Percentiles rank a stretch among this genome's conserved stretches.
Conservation (phyloP, 1,140 invertebrate genomes). For the Calephelis nemesis region DNA sequence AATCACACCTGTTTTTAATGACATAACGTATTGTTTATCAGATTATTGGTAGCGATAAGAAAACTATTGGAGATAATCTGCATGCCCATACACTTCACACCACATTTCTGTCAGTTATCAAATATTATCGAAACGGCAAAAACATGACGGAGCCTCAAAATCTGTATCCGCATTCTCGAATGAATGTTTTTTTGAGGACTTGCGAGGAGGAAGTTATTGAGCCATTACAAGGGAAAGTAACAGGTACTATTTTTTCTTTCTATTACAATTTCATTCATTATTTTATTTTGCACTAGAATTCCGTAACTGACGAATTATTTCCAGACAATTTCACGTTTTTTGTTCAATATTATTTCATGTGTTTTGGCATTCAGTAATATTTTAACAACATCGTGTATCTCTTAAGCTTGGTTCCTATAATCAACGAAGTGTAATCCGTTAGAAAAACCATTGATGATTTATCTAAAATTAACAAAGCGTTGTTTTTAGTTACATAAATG, state of each 20-base stretch:
- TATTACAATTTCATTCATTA: too few species aligned
- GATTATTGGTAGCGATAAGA: background rate
- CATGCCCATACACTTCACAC: background rate
- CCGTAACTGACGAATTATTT: too few species aligned
- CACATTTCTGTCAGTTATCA: background rate
- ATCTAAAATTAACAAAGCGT: too few species aligned
- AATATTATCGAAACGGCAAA: conserved; percentile 43
- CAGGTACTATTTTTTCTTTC: conserved; percentile 61
- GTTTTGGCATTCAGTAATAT: too few species aligned
- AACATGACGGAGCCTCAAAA: conserved; percentile 6
- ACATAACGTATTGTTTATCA: conserved; percentile 1
- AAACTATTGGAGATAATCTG: background rate
- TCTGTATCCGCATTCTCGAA: conserved; percentile 82
- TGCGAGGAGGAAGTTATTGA: conserved; percentile 85
- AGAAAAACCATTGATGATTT: too few species aligned
- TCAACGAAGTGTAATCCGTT: too few species aligned
- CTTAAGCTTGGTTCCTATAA: too few species aligned
- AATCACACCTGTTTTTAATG: background rate
- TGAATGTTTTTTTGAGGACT: conserved; percentile 86
- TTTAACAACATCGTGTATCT: too few species aligned
- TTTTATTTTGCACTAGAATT: too few species aligned
- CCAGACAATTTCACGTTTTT: too few species aligned
- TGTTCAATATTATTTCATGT: too few species aligned
- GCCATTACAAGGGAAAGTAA: conserved; percentile 81
- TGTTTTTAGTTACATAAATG: too few species aligned